Evolutionary conservation across 2,113 vertebrate species (phyloP).

Genomic region (Romanogobio albipinnatus): DNA sequence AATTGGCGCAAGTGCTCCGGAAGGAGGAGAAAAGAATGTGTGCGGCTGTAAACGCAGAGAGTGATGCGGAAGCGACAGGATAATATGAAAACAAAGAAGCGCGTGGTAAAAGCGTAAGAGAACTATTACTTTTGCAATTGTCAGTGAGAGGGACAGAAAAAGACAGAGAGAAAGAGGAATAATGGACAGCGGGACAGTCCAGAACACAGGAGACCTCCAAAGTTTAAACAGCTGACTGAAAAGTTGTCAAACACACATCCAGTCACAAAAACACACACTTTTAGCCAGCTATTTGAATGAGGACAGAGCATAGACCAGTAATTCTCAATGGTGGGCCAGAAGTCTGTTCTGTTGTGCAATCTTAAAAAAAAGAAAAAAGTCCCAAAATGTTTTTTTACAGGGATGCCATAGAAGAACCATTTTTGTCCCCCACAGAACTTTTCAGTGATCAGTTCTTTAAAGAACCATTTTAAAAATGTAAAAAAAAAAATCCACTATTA

Average conservation of each 20-base stretch:
- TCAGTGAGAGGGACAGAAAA: slow-evolving; percentile 62
- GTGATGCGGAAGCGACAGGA: not conserved
- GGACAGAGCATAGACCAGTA: not conserved
- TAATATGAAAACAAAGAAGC: slow-evolving; percentile 48
- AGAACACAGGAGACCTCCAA: not conserved
- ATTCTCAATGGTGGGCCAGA: not conserved
- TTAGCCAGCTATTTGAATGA: not conserved
- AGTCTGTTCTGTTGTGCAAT: not conserved
- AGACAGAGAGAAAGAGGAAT: slow-evolving; percentile 53
- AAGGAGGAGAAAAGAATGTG: slow-evolving; percentile 30
- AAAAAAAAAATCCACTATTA: too few species aligned
- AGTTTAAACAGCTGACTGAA: slow-evolving; percentile 31
- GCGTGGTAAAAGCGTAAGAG: slow-evolving; percentile 14
- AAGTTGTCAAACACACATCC: not conserved
- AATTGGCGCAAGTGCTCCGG: slow-evolving; percentile 72
- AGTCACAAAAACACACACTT: not conserved
- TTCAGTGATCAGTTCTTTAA: too few species aligned
- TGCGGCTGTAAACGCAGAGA: not conserved
- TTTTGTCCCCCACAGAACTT: too few species aligned
- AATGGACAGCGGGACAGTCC: not conserved
- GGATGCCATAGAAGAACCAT: too few species aligned
- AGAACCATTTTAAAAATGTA: too few species aligned
- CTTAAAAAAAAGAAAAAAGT: too few species aligned
- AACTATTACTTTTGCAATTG: slow-evolving; percentile 50
- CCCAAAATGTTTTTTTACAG: too few species aligned